These are phyloP conservation scores for Apostichopus japonicus DNA, from an alignment of 35 echinoderm and acorn worm species.

Conservation along the genomic window DNA sequence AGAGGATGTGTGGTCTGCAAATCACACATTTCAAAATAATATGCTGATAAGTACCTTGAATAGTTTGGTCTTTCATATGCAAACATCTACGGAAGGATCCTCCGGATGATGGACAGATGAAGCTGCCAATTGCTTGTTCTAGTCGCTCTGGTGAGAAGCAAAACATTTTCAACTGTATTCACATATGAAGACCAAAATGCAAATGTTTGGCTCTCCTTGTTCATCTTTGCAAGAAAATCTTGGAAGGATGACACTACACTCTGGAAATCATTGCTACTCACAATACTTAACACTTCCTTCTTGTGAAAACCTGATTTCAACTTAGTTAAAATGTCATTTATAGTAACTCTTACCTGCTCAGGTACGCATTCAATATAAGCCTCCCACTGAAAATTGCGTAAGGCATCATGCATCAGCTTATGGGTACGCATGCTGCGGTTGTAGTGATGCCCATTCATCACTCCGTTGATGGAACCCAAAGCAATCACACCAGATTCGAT, in stretches of 20 bases:
- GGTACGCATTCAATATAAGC: neutral
- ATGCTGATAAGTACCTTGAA: constrained; percentile 53
- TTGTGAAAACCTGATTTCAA: neutral
- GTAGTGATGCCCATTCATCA: constrained; percentile 45
- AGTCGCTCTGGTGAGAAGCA: constrained; percentile 39
- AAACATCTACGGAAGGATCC: constrained; percentile 64
- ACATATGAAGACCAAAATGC: constrained; percentile 62
- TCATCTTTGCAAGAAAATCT: neutral
- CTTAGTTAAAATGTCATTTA: neutral
- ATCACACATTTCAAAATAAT: constrained; percentile 53
- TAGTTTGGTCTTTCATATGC: constrained; percentile 65
- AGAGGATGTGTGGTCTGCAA: constrained; percentile 17
- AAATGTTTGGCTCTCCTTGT: constrained; percentile 16
- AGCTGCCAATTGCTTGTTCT: constrained; percentile 74
- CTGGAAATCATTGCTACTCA: neutral
- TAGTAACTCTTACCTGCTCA: neutral
- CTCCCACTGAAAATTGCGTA: constrained; percentile 3
- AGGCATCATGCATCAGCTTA: constrained; percentile 43
- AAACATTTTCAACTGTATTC: constrained; percentile 47
- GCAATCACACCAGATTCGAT: constrained; percentile 52
- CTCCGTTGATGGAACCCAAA: constrained; percentile 29
- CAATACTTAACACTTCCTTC: neutral
- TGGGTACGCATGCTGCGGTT: constrained; percentile 21
- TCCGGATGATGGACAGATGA: constrained; percentile 52
- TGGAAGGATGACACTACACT: neutral